Percentiles rank a stretch among this genome's conserved stretches.
phyloP scores from a whole-genome alignment of 1,140 invertebrate species.

The Brachionus sp. region DNA sequence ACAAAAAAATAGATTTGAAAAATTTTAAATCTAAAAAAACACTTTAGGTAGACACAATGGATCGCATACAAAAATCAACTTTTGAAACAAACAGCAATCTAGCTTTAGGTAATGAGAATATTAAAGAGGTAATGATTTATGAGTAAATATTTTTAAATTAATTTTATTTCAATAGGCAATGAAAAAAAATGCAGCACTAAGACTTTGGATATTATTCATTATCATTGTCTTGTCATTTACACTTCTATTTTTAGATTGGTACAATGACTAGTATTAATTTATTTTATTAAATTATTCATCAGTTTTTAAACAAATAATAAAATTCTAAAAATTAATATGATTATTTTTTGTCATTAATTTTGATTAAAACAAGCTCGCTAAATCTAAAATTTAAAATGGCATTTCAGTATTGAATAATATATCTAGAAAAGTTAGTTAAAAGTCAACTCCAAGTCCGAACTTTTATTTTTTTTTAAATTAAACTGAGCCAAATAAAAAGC shows the following conservation, averaged over 20 bases:
- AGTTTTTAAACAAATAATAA: background rate
- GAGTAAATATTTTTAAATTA: background rate
- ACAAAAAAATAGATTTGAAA: background rate
- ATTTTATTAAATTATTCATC: background rate
- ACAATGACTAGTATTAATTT: slow-evolving; percentile 7
- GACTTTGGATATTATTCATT: slow-evolving; percentile 41
- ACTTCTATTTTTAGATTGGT: slow-evolving; percentile 42
- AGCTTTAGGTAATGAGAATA: slow-evolving; percentile 25
- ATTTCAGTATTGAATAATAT: no score
- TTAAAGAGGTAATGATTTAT: slow-evolving; percentile 30
- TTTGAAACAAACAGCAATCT: slow-evolving; percentile 31
- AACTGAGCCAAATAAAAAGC: no score
- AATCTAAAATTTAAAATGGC: no score
- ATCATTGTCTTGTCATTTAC: slow-evolving; percentile 37
- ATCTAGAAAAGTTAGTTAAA: no score
- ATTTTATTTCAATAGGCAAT: background rate
- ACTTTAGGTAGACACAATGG: background rate
- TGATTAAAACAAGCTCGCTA: no score
- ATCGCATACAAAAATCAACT: slow-evolving; percentile 34
- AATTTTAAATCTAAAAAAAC: background rate
- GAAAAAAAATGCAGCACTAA: slow-evolving; percentile 34
- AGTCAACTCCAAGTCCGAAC: no score
- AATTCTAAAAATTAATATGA: background rate
- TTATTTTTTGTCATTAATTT: background rate
- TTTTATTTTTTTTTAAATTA: no score